Conservation (phyloP, 92 coral and sea anemone genomes). For the Palythoa grandiflora region DNA sequence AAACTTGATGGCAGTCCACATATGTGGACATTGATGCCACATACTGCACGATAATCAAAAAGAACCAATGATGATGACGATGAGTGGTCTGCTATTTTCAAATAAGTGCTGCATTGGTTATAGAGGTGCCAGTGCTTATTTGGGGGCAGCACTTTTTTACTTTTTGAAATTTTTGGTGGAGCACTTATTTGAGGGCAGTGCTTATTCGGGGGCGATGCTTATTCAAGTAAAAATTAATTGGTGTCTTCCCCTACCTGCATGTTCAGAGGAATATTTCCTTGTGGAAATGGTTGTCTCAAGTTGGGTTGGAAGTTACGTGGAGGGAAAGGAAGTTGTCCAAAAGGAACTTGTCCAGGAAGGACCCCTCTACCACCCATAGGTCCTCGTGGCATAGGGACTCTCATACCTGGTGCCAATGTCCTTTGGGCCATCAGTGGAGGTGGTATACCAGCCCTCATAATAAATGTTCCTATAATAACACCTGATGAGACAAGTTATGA, state of each 20-base stretch:
- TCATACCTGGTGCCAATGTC: conserved; percentile 72
- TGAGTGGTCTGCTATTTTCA: too few relatives aligned
- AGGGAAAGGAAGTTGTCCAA: conserved; percentile 43
- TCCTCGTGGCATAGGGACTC: conserved; percentile 65
- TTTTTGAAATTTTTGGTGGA: too few relatives aligned
- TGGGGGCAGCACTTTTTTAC: too few relatives aligned
- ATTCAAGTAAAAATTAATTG: too few relatives aligned
- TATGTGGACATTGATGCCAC: too few relatives aligned
- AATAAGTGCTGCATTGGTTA: too few relatives aligned
- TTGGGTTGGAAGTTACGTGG: conserved; percentile 54
- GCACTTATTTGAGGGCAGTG: too few relatives aligned
- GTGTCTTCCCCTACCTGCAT: conserved; percentile 68
- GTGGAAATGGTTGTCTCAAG: conserved; percentile 74
- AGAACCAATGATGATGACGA: too few relatives aligned
- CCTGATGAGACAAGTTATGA: neutral
- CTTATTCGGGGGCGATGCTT: too few relatives aligned
- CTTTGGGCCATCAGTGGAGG: conserved; percentile 87
- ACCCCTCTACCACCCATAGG: conserved; percentile 64
- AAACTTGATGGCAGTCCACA: too few relatives aligned
- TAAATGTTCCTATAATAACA: neutral
- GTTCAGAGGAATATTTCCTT: conserved; percentile 68
- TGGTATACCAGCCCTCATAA: conserved; percentile 81
- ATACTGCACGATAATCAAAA: too few relatives aligned
- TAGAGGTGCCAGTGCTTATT: too few relatives aligned
- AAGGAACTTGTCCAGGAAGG: conserved; percentile 49